Base-by-base conservation (phyloP, 2,888 invertebrate species). In the Adelognathus sp. region DNA sequence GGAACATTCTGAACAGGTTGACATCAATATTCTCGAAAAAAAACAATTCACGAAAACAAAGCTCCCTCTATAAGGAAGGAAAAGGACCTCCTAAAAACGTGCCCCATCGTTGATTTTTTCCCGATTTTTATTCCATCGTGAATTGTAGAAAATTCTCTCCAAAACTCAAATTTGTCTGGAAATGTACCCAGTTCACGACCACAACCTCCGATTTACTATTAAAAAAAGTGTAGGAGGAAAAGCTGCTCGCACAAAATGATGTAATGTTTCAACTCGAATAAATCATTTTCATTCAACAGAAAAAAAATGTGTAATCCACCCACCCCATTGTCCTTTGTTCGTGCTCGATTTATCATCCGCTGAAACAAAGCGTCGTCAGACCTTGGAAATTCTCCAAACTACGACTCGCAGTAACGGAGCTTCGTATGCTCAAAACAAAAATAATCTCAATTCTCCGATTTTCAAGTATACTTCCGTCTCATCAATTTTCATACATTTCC, bases 241-340 rank as follows among this genome's bases (percentile, higher is more conserved):
- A 56, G 29, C 24, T 33, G n/a, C 21, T 24, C 39, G 1, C 52
- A 50, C 70, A 64, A n/a, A 60, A 76, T 29, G 56, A 66, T 71
- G 29, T 31, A 50, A 54, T 73, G 58, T 64, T 58, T 14, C 39
- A 9, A 9, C 50, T 16, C 54, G 44, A 78, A 78, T 78, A 78
- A 74, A 74, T 39, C 33, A 50, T 39, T 29, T 64, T 52, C 33
- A 50, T 41, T 39, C 31, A n/a, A 54, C 29, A 6, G 6, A 41
- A 29, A 36, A n/a, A 29, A 27, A n/a, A 14, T 64, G 33, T 64
- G 27, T 24, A 31, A 29, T 18, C 1, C 9, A 24, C 11, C 11
- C 6, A 36, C 14, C 3, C 24, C 7, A 1, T 5, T 46, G 16
- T 52, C 58, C 44, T 29, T 14, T 52, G 33, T 39, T 7, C 33